Base-by-base conservation (phyloP, 2,888 invertebrate genomes). In the Dynastes tityus region DNA sequence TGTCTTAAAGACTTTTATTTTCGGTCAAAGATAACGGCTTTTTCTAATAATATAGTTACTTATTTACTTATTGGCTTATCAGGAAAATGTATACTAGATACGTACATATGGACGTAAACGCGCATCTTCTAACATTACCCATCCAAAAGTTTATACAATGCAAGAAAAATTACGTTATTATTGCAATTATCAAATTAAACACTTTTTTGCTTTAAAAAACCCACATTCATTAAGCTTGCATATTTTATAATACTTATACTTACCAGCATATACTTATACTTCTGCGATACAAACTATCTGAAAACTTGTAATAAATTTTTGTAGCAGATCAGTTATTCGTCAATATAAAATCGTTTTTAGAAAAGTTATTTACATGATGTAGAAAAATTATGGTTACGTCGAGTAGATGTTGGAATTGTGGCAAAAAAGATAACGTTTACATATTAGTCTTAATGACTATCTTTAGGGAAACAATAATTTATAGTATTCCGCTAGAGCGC, bases 161-260 rank as follows among this genome's bases (percentile, higher is more conserved):
- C 13, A 64, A 40, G 16, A 40, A 64, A 64, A 37, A 37, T 16
- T 40, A 32, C 13, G 16, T 9, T 67, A 67, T 8, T 27, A 6
- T 27, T 2, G 16, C 27, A 29, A 67, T 45, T 16, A 67, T 67
- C 32, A 22, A 67, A 67, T 67, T 49, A 49, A 67, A 29, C 11
- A 27, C 9, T 8, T 49, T 67, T 49, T 45, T 45, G 45, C 49
- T 67, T 9, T 45, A 11, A 11, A 67, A 49, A 67, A 27, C 67
- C 67, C 27, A 67, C 67, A 11, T 45, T 67, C 67, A 67, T 67
- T 67, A 67, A 45, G 11, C 67, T 45, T 67, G 67, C 45, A 67
- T 67, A 67, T 67, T 40, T 67, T 45, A 49, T 8, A 11, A 49
- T 22, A 49, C 1, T 8, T 45, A 67, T 67, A 1, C 1, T 8